These are phyloP conservation scores for Bothrops jararaca DNA, from an alignment of 2,113 vertebrate species.

Conservation along the genomic window DNA sequence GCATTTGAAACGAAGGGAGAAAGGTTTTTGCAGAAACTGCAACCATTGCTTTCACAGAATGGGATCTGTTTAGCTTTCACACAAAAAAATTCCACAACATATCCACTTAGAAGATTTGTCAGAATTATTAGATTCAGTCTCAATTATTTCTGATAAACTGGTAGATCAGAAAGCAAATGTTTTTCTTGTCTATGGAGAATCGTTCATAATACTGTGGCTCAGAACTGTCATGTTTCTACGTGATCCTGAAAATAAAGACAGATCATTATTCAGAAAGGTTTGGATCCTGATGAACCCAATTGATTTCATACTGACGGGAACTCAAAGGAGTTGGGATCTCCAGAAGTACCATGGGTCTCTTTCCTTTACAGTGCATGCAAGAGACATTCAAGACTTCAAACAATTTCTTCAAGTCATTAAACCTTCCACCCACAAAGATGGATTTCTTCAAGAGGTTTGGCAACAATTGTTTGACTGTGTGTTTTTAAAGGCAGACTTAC, in stretches of 20 bases:
- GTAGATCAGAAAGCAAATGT: too few relatives aligned
- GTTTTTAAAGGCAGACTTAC: not conserved
- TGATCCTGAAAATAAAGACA: not conserved
- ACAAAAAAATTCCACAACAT: not conserved
- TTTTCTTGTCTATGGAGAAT: not conserved
- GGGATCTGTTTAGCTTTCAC: not conserved
- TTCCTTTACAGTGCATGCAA: not conserved
- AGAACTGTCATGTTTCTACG: not conserved
- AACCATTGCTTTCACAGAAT: not conserved
- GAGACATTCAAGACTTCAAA: not conserved
- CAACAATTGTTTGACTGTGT: not conserved
- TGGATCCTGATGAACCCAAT: not conserved
- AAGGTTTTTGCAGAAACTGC: too few relatives aligned
- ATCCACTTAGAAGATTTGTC: too few relatives aligned
- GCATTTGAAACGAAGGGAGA: not conserved
- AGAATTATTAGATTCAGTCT: rapidly evolving
- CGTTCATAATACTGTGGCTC: not conserved
- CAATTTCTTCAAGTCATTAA: not conserved
- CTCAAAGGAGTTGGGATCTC: too few relatives aligned
- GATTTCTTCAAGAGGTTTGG: not conserved
- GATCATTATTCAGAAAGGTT: not conserved
- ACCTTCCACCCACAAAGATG: not conserved
- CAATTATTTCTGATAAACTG: too few relatives aligned
- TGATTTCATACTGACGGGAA: too few relatives aligned
- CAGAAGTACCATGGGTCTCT: not conserved